phyloP scores from a whole-genome alignment of 2,113 vertebrate genomes.

The Axis porcinus region DNA sequence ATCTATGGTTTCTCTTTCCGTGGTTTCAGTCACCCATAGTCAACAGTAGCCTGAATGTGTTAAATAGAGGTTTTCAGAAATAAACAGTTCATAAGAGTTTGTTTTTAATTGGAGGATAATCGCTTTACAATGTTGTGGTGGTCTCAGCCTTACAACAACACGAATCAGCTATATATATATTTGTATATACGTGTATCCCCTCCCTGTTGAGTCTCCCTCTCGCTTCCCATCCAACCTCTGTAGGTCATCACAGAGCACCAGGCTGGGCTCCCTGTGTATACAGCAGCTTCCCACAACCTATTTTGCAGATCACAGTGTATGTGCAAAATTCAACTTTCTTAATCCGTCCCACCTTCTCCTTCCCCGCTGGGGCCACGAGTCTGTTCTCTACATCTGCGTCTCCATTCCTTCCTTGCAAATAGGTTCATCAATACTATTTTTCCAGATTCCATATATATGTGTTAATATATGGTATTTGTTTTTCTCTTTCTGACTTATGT shows the following conservation, averaged over 20 bases:
- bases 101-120: neutral
- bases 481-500: neutral
- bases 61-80: neutral
- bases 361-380: neutral
- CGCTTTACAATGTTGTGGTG: neutral
- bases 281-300: neutral
- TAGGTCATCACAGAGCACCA: neutral
- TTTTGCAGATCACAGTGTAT: neutral
- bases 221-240: neutral
- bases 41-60: neutral
- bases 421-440: neutral
- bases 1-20: rapidly evolving
- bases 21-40: neutral
- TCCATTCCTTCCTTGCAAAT: neutral
- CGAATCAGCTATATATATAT: neutral
- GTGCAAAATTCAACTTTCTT: neutral
- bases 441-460: neutral
- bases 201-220: neutral
- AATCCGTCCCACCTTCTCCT: neutral
- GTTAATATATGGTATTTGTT: neutral
- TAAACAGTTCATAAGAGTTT: neutral
- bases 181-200: neutral
- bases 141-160: neutral
- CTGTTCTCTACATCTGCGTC: neutral
- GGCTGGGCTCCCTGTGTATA: neutral